These are phyloP conservation scores for Pheosia gnoma DNA, from an alignment of 2,888 invertebrate genomes.

Conservation along the genomic window DNA sequence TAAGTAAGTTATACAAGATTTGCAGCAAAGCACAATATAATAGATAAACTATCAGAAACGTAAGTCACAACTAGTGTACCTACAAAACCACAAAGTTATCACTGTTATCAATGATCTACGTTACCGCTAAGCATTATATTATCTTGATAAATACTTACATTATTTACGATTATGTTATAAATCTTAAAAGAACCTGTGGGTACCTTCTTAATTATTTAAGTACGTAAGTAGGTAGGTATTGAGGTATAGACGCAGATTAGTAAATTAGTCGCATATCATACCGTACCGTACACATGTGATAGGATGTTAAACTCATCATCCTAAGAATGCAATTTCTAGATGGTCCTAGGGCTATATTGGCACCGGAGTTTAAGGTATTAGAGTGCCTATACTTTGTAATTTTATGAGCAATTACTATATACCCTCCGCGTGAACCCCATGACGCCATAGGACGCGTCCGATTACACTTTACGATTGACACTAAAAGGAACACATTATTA, in stretches of 20 bases:
- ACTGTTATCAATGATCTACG: constrained; percentile 45
- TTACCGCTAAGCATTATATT: constrained; percentile 47
- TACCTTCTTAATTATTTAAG: no score
- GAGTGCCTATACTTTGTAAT: background rate
- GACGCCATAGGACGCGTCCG: constrained; percentile 55
- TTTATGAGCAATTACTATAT: constrained; percentile 2
- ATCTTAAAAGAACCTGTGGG: constrained; percentile 27
- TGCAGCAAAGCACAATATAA: background rate
- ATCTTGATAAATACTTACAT: constrained; percentile 48
- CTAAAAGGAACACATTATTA: constrained; percentile 74
- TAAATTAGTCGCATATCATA: no score
- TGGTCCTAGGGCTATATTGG: no score
- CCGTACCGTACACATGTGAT: no score
- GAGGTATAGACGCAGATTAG: no score
- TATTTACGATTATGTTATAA: constrained; percentile 49
- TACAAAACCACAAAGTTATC: constrained; percentile 41
- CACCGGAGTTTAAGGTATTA: background rate
- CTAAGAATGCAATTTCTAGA: no score
- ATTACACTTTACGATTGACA: constrained; percentile 72
- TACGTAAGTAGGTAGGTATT: no score
- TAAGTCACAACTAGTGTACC: constrained; percentile 18
- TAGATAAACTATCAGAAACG: background rate
- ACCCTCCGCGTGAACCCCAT: constrained; percentile 51
- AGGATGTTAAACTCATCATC: no score
- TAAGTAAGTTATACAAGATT: background rate